Evolutionary conservation across 2,888 invertebrate species (phyloP).

Genomic region (Chaetoderma sp.): DNA sequence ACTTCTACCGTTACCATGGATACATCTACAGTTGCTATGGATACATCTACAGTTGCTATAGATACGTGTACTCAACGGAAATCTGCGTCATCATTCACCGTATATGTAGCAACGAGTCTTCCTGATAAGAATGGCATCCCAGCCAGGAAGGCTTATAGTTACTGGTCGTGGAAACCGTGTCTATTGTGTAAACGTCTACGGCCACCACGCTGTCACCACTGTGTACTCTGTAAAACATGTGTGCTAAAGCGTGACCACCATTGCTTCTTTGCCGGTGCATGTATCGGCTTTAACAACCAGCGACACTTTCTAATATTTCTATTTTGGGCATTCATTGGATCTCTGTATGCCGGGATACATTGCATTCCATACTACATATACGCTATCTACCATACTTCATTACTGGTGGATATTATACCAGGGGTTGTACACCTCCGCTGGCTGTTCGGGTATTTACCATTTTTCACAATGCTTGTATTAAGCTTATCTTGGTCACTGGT

Average conservation of each 20-base stretch:
- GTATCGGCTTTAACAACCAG: not conserved
- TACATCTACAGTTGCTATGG: no score
- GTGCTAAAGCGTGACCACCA: constrained; percentile 2
- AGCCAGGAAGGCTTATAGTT: not conserved
- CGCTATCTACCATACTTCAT: not conserved
- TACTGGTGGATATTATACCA: not conserved
- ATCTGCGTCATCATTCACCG: not conserved
- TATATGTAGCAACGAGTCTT: not conserved
- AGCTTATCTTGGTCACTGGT: not conserved
- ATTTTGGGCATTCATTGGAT: constrained; percentile 2
- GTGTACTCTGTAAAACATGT: not conserved
- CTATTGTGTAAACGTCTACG: not conserved
- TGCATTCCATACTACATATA: not conserved
- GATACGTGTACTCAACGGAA: not conserved
- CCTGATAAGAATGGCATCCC: not conserved
- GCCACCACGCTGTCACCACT: constrained; percentile 1
- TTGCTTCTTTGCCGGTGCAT: constrained; percentile 1
- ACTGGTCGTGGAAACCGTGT: constrained; percentile 5
- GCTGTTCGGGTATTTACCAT: not conserved
- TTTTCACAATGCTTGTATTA: not conserved
- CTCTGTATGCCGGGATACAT: not conserved
- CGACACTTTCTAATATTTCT: not conserved
- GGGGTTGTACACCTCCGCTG: not conserved
- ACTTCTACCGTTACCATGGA: no score
- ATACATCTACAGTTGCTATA: no score